Evolutionary conservation across 2,113 vertebrate species (phyloP).

Genomic region (Etia nguti): DNA sequence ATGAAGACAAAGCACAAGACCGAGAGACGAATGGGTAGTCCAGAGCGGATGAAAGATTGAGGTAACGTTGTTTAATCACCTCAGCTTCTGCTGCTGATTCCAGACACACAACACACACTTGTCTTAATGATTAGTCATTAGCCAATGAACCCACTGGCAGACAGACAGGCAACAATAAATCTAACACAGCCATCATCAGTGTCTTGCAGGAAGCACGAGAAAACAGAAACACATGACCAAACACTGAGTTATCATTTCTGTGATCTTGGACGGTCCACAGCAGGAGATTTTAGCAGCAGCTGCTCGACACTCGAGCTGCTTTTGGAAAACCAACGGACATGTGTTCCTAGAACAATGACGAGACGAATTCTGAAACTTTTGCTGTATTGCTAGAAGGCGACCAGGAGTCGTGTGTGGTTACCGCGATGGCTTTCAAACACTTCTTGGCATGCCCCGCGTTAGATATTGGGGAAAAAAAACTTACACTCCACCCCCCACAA

Average conservation of each 20-base stretch:
- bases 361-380: background rate
- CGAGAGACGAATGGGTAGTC: constrained; percentile 25
- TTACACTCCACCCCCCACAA: background rate
- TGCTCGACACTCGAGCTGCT: background rate
- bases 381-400: background rate
- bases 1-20: background rate
- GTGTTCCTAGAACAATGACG: background rate
- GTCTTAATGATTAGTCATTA: constrained; percentile 64
- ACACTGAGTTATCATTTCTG: constrained; percentile 14
- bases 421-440: too few relatives aligned
- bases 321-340: background rate
- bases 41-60: constrained; percentile 48
- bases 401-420: background rate
- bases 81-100: constrained; percentile 39
- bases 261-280: constrained; percentile 6
- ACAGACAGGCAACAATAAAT: constrained; percentile 44
- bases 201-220: constrained; percentile 18
- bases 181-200: constrained; percentile 39
- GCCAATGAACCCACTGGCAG: constrained; percentile 52
- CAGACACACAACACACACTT: constrained; percentile 43
- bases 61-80: constrained; percentile 61
- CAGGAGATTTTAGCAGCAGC: constrained; percentile 8
- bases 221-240: constrained; percentile 34
- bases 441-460: background rate
- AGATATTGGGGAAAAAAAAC: background rate